phyloP scores from a whole-genome alignment of 1,140 invertebrate genomes.

The Platyscapa corneri region DNA sequence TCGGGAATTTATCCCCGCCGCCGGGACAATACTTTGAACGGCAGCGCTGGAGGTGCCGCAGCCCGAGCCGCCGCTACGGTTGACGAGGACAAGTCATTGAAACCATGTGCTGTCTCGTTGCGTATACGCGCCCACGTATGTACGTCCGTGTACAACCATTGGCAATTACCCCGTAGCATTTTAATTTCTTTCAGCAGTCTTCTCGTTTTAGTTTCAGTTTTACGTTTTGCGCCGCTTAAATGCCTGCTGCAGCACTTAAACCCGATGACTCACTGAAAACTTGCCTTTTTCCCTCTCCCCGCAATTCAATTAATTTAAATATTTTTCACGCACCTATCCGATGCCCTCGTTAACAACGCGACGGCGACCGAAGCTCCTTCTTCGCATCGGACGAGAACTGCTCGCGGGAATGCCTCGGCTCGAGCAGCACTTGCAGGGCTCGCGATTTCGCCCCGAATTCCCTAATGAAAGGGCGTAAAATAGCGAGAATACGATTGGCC shows the following conservation, averaged over 20 bases:
- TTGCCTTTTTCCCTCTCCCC: neutral
- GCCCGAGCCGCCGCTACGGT: neutral
- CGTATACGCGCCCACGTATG: neutral
- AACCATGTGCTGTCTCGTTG: slow-evolving; percentile 55
- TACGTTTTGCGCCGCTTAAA: neutral
- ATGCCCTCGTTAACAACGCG: too few relatives aligned
- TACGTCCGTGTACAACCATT: slow-evolving; percentile 13
- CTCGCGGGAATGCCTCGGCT: too few relatives aligned
- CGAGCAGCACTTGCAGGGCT: too few relatives aligned
- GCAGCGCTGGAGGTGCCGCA: neutral
- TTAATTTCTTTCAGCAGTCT: slow-evolving; percentile 47
- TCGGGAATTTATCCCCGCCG: slow-evolving; percentile 34
- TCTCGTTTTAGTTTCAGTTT: neutral
- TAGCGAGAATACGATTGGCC: too few relatives aligned
- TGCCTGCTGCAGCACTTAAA: neutral
- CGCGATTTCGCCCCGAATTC: too few relatives aligned
- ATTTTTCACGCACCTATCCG: neutral
- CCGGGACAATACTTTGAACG: slow-evolving; percentile 58
- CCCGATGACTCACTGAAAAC: slow-evolving; percentile 18
- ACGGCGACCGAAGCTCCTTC: too few relatives aligned
- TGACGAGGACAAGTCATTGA: slow-evolving; percentile 63
- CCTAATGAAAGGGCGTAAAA: too few relatives aligned
- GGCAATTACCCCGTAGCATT: slow-evolving; percentile 38
- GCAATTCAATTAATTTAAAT: slow-evolving; percentile 15
- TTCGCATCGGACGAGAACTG: too few relatives aligned